These are phyloP conservation scores for Scrobipalpa atriplicella DNA, from an alignment of 2,888 invertebrate species.

Conservation along the genomic window DNA sequence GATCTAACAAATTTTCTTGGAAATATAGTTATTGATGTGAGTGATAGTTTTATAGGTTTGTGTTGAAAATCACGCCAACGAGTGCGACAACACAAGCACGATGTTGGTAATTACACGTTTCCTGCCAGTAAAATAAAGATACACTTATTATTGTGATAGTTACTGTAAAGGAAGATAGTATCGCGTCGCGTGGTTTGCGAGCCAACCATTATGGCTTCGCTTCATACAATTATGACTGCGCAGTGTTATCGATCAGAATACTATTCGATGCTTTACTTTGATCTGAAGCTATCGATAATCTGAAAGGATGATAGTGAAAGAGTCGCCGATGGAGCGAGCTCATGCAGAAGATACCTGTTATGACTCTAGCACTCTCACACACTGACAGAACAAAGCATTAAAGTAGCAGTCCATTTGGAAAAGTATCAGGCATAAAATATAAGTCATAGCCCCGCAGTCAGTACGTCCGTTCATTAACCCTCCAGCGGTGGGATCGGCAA, in stretches of 20 bases:
- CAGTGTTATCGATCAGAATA: constrained; percentile 54
- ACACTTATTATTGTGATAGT: constrained; percentile 45
- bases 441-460: not conserved
- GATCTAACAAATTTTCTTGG: too few species aligned
- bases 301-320: too few species aligned
- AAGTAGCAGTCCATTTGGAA: too few species aligned
- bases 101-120: constrained; percentile 60
- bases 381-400: too few species aligned
- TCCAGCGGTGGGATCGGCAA: not conserved
- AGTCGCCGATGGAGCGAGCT: too few species aligned
- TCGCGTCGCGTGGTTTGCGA: constrained; percentile 50
- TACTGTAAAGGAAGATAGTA: constrained; percentile 55
- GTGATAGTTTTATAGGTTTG: constrained; percentile 37
- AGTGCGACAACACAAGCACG: constrained; percentile 29
- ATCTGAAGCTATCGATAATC: not conserved
- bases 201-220: constrained; percentile 64
- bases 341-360: too few species aligned
- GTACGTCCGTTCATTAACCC: constrained; percentile 20
- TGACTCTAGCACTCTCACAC: too few species aligned
- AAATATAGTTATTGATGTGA: too few species aligned
- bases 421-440: too few species aligned
- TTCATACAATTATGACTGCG: constrained; percentile 62
- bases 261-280: constrained; percentile 15
- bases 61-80: constrained; percentile 52
- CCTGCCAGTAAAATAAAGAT: constrained; percentile 60